A percentile compares a stretch with the other conserved stretches of the same genome.
phyloP scores from a whole-genome alignment of 2,113 vertebrate genomes.

The Tachysurus fulvidraco region DNA sequence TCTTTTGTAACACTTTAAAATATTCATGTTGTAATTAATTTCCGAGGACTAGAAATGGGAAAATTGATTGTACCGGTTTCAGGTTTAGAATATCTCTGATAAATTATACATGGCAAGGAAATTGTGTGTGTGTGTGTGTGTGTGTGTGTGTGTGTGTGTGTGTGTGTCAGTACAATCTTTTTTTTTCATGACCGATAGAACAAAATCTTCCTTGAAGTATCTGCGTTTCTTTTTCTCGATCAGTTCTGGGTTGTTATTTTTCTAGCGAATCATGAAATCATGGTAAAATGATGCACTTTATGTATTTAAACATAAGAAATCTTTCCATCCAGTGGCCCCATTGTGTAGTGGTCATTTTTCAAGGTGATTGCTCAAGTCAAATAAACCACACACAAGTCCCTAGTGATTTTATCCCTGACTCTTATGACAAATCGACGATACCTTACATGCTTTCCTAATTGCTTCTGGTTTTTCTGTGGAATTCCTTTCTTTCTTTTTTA shows the following conservation, averaged over 20 bases:
- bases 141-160: background rate
- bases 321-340: slow-evolving; percentile 39
- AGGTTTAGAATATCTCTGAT: slow-evolving; percentile 70
- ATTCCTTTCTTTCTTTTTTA: background rate
- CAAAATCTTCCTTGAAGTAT: background rate
- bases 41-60: slow-evolving; percentile 54
- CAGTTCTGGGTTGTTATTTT: slow-evolving; percentile 24
- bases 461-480: background rate
- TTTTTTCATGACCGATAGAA: background rate
- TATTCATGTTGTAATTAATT: slow-evolving; percentile 74
- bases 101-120: slow-evolving; percentile 69
- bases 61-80: slow-evolving; percentile 71
- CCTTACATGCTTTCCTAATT: slow-evolving; percentile 11
- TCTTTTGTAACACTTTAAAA: slow-evolving; percentile 68
- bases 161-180: background rate
- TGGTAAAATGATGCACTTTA: slow-evolving; percentile 43
- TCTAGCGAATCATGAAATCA: slow-evolving; percentile 45
- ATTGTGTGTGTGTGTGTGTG: slow-evolving; percentile 50
- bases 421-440: slow-evolving; percentile 35
- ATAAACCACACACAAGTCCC: slow-evolving; percentile 58
- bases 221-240: background rate
- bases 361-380: slow-evolving; percentile 65
- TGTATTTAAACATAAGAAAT: slow-evolving; percentile 60
- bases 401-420: slow-evolving; percentile 27
- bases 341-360: slow-evolving; percentile 64